phyloP scores from a whole-genome alignment of 2,113 vertebrate species.

The Oophaga pumilio region DNA sequence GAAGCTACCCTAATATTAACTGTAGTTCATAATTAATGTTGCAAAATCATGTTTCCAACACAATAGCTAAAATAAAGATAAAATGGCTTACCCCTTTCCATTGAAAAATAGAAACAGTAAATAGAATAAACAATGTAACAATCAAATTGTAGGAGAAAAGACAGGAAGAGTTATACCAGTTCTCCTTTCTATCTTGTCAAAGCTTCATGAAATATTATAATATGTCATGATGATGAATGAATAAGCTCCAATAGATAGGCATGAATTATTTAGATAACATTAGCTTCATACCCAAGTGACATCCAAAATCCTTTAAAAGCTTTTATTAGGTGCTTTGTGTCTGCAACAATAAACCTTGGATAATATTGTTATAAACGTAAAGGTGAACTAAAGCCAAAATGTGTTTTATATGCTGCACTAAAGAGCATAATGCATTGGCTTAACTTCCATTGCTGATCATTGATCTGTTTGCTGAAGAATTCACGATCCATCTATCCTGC shows the following conservation, averaged over 20 bases:
- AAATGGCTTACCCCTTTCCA: background rate
- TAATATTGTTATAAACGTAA: slow-evolving; percentile 14
- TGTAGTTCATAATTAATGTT: too few species aligned
- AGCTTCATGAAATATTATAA: slow-evolving; percentile 25
- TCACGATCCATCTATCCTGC: background rate
- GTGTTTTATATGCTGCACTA: slow-evolving; percentile 13
- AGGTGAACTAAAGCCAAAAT: slow-evolving; percentile 20
- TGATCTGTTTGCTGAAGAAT: slow-evolving; percentile 25
- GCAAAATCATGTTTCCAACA: too few species aligned
- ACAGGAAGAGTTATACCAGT: background rate
- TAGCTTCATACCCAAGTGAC: slow-evolving; percentile 29
- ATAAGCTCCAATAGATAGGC: slow-evolving; percentile 36
- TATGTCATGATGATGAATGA: slow-evolving; percentile 50
- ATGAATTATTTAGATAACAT: slow-evolving; percentile 53
- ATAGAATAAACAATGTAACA: slow-evolving; percentile 7
- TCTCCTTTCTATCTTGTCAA: slow-evolving; percentile 10
- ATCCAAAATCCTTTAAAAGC: slow-evolving; percentile 50
- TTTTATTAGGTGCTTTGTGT: slow-evolving; percentile 31
- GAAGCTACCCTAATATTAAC: too few species aligned
- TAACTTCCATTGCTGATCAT: background rate
- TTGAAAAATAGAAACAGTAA: slow-evolving; percentile 1
- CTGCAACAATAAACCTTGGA: slow-evolving; percentile 34
- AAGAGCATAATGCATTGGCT: background rate
- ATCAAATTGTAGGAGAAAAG: slow-evolving; percentile 29
- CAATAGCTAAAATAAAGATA: too few species aligned